These are phyloP conservation scores for Gymnocephalus cernua DNA, from an alignment of 2,113 vertebrate genomes.

Conservation along the genomic window DNA sequence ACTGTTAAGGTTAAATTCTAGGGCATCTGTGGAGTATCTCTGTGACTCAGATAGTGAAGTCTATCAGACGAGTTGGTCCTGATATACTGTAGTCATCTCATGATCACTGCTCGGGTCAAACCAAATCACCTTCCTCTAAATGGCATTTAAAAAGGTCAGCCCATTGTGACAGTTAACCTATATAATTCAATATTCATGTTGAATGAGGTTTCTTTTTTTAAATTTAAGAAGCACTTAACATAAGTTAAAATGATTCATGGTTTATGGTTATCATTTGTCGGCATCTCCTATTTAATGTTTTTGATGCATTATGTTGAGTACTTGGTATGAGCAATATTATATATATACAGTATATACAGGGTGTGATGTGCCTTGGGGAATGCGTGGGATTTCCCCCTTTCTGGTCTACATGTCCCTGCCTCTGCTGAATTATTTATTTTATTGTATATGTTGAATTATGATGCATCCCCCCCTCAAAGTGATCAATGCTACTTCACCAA, in stretches of 20 bases:
- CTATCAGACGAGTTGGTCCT: constrained; percentile 6
- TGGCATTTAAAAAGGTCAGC: constrained; percentile 14
- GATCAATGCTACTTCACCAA: no score
- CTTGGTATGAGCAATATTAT: no score
- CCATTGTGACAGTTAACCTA: not conserved
- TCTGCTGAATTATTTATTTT: no score
- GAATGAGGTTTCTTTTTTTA: not conserved
- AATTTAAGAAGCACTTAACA: not conserved
- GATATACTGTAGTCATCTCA: constrained; percentile 46
- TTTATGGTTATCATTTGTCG: no score
- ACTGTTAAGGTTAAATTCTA: constrained; percentile 61
- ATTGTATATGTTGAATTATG: no score
- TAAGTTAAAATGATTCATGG: not conserved
- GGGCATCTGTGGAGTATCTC: constrained; percentile 61
- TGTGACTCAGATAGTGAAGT: constrained; percentile 32
- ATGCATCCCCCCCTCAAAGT: no score
- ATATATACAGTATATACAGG: no score
- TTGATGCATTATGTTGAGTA: no score
- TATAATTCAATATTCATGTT: not conserved
- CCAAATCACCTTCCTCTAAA: constrained; percentile 25
- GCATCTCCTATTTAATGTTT: no score
- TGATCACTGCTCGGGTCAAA: constrained; percentile 31
- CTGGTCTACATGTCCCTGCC: no score
- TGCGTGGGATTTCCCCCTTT: no score
- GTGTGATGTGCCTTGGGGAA: no score